Evolutionary conservation across 2,888 invertebrate species (phyloP).

Genomic region (Diogma glabrata): DNA sequence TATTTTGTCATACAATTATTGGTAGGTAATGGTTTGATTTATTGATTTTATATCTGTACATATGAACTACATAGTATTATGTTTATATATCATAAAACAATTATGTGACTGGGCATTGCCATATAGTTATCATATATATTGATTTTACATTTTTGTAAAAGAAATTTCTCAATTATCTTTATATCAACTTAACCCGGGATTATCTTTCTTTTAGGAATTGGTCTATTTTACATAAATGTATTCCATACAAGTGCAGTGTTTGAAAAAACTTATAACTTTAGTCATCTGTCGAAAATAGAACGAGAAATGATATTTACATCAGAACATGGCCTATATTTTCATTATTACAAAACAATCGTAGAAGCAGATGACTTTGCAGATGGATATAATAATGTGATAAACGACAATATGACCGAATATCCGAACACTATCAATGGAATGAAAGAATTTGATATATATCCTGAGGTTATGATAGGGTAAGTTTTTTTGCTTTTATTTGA

Average conservation of each 20-base stretch:
- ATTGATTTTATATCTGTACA: no score
- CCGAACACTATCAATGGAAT: conserved; percentile 71
- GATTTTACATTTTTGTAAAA: no score
- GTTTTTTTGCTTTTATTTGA: conserved; percentile 35
- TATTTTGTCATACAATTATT: no score
- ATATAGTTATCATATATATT: no score
- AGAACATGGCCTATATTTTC: conserved; percentile 85
- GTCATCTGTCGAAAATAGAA: conserved; percentile 69
- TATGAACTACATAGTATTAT: no score
- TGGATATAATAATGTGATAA: conserved; percentile 51
- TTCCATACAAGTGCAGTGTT: conserved; percentile 57
- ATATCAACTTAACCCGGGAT: neutral
- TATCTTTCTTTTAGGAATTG: conserved; percentile 40
- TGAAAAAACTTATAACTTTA: conserved; percentile 75
- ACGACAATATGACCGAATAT: conserved; percentile 69
- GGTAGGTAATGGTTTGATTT: no score
- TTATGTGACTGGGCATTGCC: no score
- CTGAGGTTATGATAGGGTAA: conserved; percentile 53
- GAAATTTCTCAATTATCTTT: neutral
- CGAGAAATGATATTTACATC: conserved; percentile 76
- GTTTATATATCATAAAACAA: no score
- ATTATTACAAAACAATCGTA: conserved; percentile 73
- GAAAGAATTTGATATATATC: conserved; percentile 71
- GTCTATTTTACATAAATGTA: conserved; percentile 46
- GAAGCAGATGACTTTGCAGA: conserved; percentile 48